These are phyloP conservation scores for Leucoraja erinaceus DNA, from an alignment of 2,113 vertebrate species.

Conservation along the genomic window DNA sequence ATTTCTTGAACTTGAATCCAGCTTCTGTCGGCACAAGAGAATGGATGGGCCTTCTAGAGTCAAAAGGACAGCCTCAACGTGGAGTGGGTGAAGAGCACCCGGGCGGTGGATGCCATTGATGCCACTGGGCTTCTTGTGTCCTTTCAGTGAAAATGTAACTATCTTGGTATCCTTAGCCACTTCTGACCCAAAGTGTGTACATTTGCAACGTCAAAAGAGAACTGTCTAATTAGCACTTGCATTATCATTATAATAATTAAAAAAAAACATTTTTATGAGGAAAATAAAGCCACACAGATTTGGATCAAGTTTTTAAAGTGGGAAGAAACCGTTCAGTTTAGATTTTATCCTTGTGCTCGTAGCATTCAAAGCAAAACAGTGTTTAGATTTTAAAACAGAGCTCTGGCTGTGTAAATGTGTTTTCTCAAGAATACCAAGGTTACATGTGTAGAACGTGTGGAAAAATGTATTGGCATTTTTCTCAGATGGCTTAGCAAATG, in stretches of 20 bases:
- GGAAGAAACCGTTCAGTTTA: slow-evolving; percentile 29
- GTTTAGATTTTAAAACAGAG: slow-evolving; percentile 34
- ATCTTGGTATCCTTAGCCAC: slow-evolving; percentile 45
- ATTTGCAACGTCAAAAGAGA: slow-evolving; percentile 46
- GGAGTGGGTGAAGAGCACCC: slow-evolving; percentile 39
- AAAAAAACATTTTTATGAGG: slow-evolving; percentile 37
- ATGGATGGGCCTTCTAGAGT: slow-evolving; percentile 51
- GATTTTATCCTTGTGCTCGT: slow-evolving; percentile 52
- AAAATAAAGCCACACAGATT: slow-evolving; percentile 39
- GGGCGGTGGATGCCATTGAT: slow-evolving; percentile 46
- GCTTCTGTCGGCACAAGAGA: slow-evolving; percentile 55
- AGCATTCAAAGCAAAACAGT: slow-evolving; percentile 49
- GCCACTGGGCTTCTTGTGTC: slow-evolving; percentile 48
- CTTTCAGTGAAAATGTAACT: slow-evolving; percentile 52
- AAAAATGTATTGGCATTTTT: slow-evolving; percentile 60
- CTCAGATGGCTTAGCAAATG: slow-evolving; percentile 43
- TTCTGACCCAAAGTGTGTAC: slow-evolving; percentile 50
- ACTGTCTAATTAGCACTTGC: slow-evolving; percentile 58
- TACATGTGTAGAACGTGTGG: slow-evolving; percentile 58
- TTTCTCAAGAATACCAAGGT: slow-evolving; percentile 56
- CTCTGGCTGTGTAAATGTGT: slow-evolving; percentile 41
- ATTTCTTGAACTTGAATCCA: slow-evolving; percentile 30
- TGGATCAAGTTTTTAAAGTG: slow-evolving; percentile 28
- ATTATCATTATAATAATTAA: slow-evolving; percentile 52
- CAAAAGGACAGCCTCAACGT: slow-evolving; percentile 45